phyloP scores from a whole-genome alignment of 53 echinoderm and acorn worm species.

The Holothuria scabra region DNA sequence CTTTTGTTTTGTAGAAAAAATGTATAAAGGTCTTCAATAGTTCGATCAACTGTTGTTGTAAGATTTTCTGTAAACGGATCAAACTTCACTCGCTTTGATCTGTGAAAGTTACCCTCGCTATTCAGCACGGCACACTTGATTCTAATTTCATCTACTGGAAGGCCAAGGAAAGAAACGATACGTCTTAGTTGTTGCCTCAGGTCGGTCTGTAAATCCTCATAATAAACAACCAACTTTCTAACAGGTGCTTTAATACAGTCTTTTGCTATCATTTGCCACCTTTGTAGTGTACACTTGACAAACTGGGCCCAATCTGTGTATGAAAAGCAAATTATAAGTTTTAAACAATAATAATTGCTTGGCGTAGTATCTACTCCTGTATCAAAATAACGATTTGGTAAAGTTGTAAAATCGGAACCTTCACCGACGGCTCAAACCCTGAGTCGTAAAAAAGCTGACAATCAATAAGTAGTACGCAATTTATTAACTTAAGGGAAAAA shows the following conservation, averaged over 20 bases:
- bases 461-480: too few relatives aligned
- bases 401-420: too few relatives aligned
- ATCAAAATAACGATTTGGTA: too few relatives aligned
- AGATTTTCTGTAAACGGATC: neutral
- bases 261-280: neutral
- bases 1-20: too few relatives aligned
- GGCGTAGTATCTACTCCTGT: too few relatives aligned
- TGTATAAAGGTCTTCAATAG: neutral
- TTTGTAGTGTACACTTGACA: neutral
- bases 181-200: neutral
- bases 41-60: neutral
- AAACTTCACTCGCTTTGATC: neutral
- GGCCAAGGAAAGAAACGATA: neutral
- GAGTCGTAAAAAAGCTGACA: too few relatives aligned
- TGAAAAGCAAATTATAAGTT: neutral
- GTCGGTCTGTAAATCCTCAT: slow-evolving; percentile 4
- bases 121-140: neutral
- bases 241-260: neutral
- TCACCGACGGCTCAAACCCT: too few relatives aligned
- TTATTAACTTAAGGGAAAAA: too few relatives aligned
- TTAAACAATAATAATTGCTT: too few relatives aligned
- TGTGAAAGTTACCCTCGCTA: slow-evolving; percentile 27
- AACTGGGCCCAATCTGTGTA: slow-evolving; percentile 18
- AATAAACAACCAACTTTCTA: slow-evolving; percentile 14
- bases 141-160: neutral